Conservation (phyloP, 2,113 vertebrate genomes). For the Leuciscus idus region DNA sequence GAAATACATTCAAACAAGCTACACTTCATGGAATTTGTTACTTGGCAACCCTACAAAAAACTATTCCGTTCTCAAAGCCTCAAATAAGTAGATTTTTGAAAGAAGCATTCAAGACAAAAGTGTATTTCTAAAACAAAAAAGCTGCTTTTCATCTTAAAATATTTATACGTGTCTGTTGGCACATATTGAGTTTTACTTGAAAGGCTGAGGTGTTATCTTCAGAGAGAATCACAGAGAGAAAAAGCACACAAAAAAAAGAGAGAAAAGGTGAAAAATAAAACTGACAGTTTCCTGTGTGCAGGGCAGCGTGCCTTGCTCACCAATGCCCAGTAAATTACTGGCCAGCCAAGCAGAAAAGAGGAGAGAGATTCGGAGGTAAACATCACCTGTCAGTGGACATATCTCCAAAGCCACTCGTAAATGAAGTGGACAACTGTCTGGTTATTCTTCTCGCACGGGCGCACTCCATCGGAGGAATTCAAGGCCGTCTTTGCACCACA, state of each 20-base stretch:
- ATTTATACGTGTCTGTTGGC: slow-evolving; percentile 23
- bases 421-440: slow-evolving; percentile 58
- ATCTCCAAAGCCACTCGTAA: slow-evolving; percentile 61
- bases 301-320: slow-evolving; percentile 70
- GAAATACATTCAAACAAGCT: slow-evolving; percentile 3
- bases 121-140: neutral
- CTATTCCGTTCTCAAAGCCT: neutral
- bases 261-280: slow-evolving; percentile 62
- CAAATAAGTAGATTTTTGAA: neutral
- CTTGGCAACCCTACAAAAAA: neutral
- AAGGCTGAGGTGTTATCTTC: slow-evolving; percentile 47
- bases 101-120: slow-evolving; percentile 11
- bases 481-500: neutral
- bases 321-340: slow-evolving; percentile 77
- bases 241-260: slow-evolving; percentile 24
- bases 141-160: neutral
- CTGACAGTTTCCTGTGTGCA: slow-evolving; percentile 72
- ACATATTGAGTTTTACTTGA: slow-evolving; percentile 17
- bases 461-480: slow-evolving; percentile 22
- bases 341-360: slow-evolving; percentile 78
- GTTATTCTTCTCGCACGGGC: slow-evolving; percentile 53
- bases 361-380: slow-evolving; percentile 69
- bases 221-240: neutral
- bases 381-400: slow-evolving; percentile 68
- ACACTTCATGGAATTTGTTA: neutral